A percentile compares a stretch with the other conserved stretches of the same genome.
phyloP scores from a whole-genome alignment of 1,140 invertebrate genomes.

The Cepaea nemoralis region DNA sequence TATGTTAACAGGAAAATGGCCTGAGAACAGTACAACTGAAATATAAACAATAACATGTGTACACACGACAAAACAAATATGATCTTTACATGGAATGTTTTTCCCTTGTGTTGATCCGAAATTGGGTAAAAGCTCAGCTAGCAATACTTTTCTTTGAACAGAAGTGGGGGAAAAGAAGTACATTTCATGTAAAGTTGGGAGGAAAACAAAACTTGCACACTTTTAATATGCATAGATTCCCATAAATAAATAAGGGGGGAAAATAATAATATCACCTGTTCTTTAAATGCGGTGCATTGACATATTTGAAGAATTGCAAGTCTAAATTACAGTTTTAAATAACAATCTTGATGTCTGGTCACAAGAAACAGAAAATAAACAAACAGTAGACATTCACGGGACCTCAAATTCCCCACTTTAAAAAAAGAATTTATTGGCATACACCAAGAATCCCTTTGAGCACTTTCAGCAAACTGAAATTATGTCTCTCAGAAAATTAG shows the following conservation, averaged over 20 bases:
- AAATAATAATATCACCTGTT: slow-evolving; percentile 41
- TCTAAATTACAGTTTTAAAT: slow-evolving; percentile 1
- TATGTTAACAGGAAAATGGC: slow-evolving; percentile 14
- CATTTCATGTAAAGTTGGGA: neutral
- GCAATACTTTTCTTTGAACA: neutral
- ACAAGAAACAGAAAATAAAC: neutral
- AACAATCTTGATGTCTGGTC: neutral
- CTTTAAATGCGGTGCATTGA: neutral
- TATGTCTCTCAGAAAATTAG: too few relatives aligned
- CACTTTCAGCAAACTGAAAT: neutral
- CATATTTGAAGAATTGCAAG: slow-evolving; percentile 19
- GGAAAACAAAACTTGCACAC: neutral
- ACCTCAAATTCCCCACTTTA: neutral
- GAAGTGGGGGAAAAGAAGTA: neutral
- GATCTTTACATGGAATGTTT: slow-evolving; percentile 42
- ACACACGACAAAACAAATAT: neutral
- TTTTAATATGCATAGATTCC: slow-evolving; percentile 38
- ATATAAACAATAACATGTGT: neutral
- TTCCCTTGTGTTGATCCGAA: neutral
- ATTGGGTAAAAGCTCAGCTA: neutral
- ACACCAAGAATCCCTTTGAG: neutral
- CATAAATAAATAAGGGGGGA: slow-evolving; percentile 25
- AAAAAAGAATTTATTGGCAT: neutral
- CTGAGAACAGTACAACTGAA: slow-evolving; percentile 19
- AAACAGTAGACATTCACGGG: neutral